Evolutionary conservation across 2,888 invertebrate genomes (phyloP), one percentile per base, ranked within the genome.

Genomic region (Pasiphila rectangulata): DNA sequence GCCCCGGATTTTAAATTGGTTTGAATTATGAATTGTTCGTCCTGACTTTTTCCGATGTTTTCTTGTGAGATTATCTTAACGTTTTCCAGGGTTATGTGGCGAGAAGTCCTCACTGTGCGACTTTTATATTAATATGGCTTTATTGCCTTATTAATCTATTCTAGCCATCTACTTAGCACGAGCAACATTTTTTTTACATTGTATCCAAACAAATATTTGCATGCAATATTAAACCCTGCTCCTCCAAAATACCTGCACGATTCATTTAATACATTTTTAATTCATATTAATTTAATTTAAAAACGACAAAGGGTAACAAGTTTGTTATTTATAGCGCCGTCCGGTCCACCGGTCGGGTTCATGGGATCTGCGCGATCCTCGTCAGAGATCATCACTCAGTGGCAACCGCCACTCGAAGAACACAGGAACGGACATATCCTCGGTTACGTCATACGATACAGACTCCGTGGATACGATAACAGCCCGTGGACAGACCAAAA

Each of bases 351-450:
- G 0, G 91, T 95, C 37, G 97, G 97, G 17, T 96, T 99, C 69
- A 97, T 96, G 61, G 98, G 98, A 3, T 97, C 97, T 0, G 97
- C 98, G 0, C 91, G 98, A 49, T 97, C 98, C 7, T 95, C 97
- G 6, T 96, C 97, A 0, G 97, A 98, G 81, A 98, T 99, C 50
- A 97, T 98, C 66, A 95, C 98, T 0, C 98, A 98, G 72, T 99
- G 98, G 98, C 97, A 97, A 73, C 96, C 97, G 16, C 99, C 99
- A 0, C 86, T 96, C 4, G 96, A 98, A 69, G 97, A 98, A 71
- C 96, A 97, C 68, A 93, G 97, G 63, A 99, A 99, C 73, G 99
- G 99, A 0, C 95, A 96, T 72, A 95, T 99, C 57, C 83, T 96
- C 7, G 99, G 99, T 10, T 99, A 98, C 73, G 93, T 96, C 13